Conservation (phyloP, 2,113 vertebrate species). For the Centropristis striata region DNA sequence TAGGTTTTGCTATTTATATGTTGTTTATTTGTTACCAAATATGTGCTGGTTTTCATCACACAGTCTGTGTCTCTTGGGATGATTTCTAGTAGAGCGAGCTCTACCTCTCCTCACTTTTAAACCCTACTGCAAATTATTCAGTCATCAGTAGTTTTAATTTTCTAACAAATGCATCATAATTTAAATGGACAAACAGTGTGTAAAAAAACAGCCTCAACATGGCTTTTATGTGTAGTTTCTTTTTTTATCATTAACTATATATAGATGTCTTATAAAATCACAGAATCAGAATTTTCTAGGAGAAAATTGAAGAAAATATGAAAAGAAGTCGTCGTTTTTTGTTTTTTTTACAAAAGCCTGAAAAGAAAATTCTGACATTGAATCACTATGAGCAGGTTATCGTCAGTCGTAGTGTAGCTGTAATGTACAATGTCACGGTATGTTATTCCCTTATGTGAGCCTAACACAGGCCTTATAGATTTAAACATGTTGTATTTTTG, state of each 20-base stretch:
- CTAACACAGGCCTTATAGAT: constrained; percentile 87
- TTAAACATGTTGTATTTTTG: constrained; percentile 96
- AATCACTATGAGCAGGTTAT: constrained; percentile 81
- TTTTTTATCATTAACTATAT: constrained; percentile 66
- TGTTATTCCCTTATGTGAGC: constrained; percentile 84
- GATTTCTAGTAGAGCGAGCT: constrained; percentile 71
- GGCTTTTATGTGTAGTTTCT: constrained; percentile 80
- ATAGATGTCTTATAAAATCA: constrained; percentile 78
- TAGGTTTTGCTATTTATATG: constrained; percentile 78
- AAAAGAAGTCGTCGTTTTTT: constrained; percentile 67
- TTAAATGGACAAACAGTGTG: constrained; percentile 71
- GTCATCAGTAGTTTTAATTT: constrained; percentile 50
- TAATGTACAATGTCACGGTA: constrained; percentile 79
- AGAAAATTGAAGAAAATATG: constrained; percentile 86
- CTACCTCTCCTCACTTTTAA: constrained; percentile 62
- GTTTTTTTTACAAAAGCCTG: constrained; percentile 81
- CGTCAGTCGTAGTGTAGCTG: constrained; percentile 82
- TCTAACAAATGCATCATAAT: constrained; percentile 47
- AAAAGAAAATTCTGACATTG: constrained; percentile 83
- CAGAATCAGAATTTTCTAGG: constrained; percentile 75
- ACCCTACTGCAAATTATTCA: constrained; percentile 54
- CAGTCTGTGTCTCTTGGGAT: constrained; percentile 54
- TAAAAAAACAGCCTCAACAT: constrained; percentile 57
- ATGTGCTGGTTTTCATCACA: constrained; percentile 75
- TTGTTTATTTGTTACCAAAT: constrained; percentile 82